Evolutionary conservation across 2,113 vertebrate genomes (phyloP).

Genomic region (Danionella cerebrum): DNA sequence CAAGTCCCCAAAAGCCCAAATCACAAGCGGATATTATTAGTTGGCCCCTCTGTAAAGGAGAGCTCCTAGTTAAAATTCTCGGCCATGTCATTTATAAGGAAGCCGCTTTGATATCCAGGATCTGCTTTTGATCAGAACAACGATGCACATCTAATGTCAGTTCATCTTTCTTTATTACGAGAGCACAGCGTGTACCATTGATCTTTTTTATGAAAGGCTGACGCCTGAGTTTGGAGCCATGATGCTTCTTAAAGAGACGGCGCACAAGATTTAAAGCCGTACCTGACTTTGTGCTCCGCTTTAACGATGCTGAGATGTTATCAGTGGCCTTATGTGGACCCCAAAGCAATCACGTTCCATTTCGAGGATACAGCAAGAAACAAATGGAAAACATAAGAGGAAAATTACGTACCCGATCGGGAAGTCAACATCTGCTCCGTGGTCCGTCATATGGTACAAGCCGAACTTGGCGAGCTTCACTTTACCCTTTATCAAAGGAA

Average conservation of each 20-base stretch:
- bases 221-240: constrained; percentile 1
- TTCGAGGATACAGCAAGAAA: background rate
- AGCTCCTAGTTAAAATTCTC: constrained; percentile 14
- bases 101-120: constrained; percentile 44
- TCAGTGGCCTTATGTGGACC: background rate
- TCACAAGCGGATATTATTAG: constrained; percentile 28
- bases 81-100: constrained; percentile 42
- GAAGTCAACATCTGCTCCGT: constrained; percentile 94
- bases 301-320: constrained; percentile 4
- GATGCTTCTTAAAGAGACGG: constrained; percentile 4
- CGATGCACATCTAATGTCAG: constrained; percentile 39
- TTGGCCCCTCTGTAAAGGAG: constrained; percentile 26
- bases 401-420: constrained; percentile 82
- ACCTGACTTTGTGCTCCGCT: background rate
- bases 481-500: constrained; percentile 67
- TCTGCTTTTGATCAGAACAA: constrained; percentile 45
- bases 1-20: background rate
- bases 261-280: constrained; percentile 15
- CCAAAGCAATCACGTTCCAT: constrained; percentile 2
- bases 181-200: constrained; percentile 31
- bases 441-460: constrained; percentile 94
- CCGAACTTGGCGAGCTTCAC: constrained; percentile 95
- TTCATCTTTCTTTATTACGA: constrained; percentile 31
- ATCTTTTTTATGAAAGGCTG: constrained; percentile 45
- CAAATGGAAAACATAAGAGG: constrained; percentile 11